A percentile compares a stretch with the other conserved stretches of the same genome.
phyloP scores from a whole-genome alignment of 2,113 vertebrate species.

The Crocuta crocuta region DNA sequence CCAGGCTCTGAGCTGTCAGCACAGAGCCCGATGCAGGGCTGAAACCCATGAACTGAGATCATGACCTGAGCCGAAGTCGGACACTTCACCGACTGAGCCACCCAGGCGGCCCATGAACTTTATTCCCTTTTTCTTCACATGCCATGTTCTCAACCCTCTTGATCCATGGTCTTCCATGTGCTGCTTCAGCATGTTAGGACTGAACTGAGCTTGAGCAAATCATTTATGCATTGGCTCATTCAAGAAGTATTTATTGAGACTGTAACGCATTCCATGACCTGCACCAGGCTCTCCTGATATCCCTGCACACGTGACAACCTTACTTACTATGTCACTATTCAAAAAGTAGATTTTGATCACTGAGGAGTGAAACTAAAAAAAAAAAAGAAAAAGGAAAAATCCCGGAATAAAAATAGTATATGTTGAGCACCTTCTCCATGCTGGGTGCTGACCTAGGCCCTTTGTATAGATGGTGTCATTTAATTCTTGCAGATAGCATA shows the following conservation, averaged over 20 bases:
- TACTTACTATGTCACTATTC: too few species aligned
- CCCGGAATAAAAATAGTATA: not conserved
- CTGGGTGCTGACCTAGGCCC: not conserved
- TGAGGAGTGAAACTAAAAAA: accelerated
- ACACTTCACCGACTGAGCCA: too few species aligned
- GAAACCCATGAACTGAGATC: too few species aligned
- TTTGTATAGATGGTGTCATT: accelerated
- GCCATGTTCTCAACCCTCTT: not conserved
- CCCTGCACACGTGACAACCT: not conserved
- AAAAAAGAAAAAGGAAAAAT: not conserved
- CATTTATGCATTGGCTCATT: not conserved
- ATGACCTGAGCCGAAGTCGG: too few species aligned
- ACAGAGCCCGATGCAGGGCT: too few species aligned
- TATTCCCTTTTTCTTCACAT: not conserved
- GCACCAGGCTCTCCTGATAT: too few species aligned
- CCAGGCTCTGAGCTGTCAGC: too few species aligned
- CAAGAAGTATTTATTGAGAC: not conserved
- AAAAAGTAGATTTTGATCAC: not conserved
- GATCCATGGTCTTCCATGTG: accelerated
- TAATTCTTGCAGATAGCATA: accelerated
- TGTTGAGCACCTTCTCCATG: not conserved
- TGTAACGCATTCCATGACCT: accelerated
- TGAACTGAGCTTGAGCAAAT: not conserved
- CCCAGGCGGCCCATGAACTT: not conserved
- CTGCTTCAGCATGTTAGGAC: not conserved